Evolutionary conservation across 2,113 vertebrate genomes (phyloP), one percentile per base, ranked within the genome.

Genomic region (Otus sunia): DNA sequence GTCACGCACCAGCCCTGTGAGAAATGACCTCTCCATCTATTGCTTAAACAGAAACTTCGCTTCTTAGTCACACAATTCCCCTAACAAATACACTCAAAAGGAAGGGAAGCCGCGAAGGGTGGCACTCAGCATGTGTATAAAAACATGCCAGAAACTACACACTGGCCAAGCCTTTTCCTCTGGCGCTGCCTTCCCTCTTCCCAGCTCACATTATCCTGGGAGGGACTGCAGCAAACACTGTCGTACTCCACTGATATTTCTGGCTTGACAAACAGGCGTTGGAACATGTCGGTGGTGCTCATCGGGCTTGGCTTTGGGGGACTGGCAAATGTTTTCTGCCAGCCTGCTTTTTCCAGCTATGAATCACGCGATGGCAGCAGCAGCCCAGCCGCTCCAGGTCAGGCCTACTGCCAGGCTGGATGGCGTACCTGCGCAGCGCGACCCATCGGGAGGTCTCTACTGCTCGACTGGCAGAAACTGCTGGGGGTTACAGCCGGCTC

Each of bases 381-480:
- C 58, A 58, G 36, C 49, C n/a, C 8, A 9, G 50, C 36, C 20
- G 36, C 64, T 12, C 52, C 80, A 53, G 53, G 23, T 20, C 32
- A 25, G 43, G 50, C 45, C 34, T 1, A 3, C 30, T 15, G n/a
- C 52, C 12, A 25, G 12, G 1, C 55, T 27, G 59, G 23, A 16
- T 4, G 19, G 29, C 19, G 49, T 15, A 32, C 60, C 52, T 7
- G 16, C 47, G 21, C 18, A 5, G 15, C 0, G 39, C 2, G 53
- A 47, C 30, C 25, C 1, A 23, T 16, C 2, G 6, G 59, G 32
- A 36, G 2, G 9, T 20, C 15, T 18, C n/a, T 23, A 1, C 41
- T 5, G 39, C 30, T 41, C 5, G 1, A 12, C 37, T 2, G 11
- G 58, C 64, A 84, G 79, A 76, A 64, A 43, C 12, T 1, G 4